Base-by-base conservation (phyloP, 1,140 invertebrate species). In the Bombus breviceps region DNA sequence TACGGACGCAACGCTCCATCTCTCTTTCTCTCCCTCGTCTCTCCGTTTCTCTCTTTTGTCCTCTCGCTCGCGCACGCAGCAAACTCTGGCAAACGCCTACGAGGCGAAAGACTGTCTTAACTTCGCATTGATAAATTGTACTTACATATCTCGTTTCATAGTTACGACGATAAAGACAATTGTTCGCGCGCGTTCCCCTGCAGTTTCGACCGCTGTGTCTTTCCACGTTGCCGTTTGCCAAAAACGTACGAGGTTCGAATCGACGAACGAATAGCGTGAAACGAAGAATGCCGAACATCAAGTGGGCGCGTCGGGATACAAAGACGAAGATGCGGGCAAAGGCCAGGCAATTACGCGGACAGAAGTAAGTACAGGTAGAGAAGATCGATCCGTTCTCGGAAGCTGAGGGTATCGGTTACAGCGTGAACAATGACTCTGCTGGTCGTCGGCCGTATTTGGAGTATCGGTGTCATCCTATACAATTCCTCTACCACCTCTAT, bases 391-490 rank as follows among this genome's bases (percentile, higher is more conserved):
- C 43, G 34, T 74, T 74, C 86, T 73, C 18, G 15, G 75, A 69
- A 84, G 34, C 68, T 22, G 69, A 72, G 81, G 79, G 78, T 92
- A 91, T 93, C 90, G 88, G 76, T 91, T 91, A 90, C 87, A 89
- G 53, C 32, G 59, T 74, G 82, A 83, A 90, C 91, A 93, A 92
- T 92, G 86, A 73, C 57, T 57, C 37, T 18, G 85, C n/a, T 77
- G 85, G 18, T 22, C 66, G 22, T 10, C 66, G 9, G 72, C 73
- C 88, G 85, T 93, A 92, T 92, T 92, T 93, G 79, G 88, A 87
- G 85, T 93, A 91, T 89, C 90, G 79, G 86, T 92, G 90, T 90
- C 90, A 92, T 82, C 76, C 41, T 85, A 77, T 57, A 86, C 80
- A 91, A 86, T 83, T 75, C 71, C 68, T 84, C 43, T 62, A 62